Conservation (phyloP, 2,113 vertebrate genomes). For the Danio rerio region GRCz12tu NC_133182.1:27433001-27433500, state of each 20-base stretch:
- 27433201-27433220: not conserved
- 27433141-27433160: too few relatives aligned
- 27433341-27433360: not conserved
- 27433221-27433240: not conserved
- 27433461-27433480: slow-evolving; percentile 75
- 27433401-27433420: slow-evolving; percentile 51
- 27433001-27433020: too few relatives aligned
- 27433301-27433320: not conserved
- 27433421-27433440: slow-evolving; percentile 62
- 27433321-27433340: too few relatives aligned
- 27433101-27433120: too few relatives aligned
- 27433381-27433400: slow-evolving; percentile 51
- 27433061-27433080: too few relatives aligned
- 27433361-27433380: not conserved
- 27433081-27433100: too few relatives aligned
- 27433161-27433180: not conserved
- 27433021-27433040: too few relatives aligned
- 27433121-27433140: too few relatives aligned
- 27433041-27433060: too few relatives aligned
- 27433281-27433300: not conserved
- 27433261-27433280: not conserved
- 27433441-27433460: slow-evolving; percentile 71
- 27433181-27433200: slow-evolving; percentile 52
- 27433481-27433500: slow-evolving; percentile 72
- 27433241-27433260: not conserved